A percentile compares a stretch with the other conserved stretches of the same genome.
These are phyloP conservation scores for Scaptomyza reducta DNA, from an alignment of 2,888 invertebrate species.

Conservation along the genomic window DNA sequence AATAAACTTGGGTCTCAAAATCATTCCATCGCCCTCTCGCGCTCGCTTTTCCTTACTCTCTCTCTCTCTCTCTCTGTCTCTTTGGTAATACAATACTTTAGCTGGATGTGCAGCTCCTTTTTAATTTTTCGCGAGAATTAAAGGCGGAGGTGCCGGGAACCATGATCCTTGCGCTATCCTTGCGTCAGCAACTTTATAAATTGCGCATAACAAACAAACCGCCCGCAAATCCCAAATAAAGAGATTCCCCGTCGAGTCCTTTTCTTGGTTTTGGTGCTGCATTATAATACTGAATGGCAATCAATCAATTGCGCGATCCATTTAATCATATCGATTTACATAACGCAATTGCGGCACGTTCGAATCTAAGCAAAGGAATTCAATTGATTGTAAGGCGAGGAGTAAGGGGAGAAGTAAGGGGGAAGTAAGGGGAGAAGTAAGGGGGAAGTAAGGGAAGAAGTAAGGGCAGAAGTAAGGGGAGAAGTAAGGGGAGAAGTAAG, in stretches of 20 bases:
- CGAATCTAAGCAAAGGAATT: constrained; percentile 20
- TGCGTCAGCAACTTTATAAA: constrained; percentile 83
- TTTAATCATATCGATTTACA: constrained; percentile 72
- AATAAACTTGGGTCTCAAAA: constrained; percentile 46
- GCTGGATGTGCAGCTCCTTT: constrained; percentile 56
- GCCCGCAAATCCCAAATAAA: constrained; percentile 65
- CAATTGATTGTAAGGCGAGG: constrained; percentile 19
- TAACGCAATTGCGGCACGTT: constrained; percentile 73
- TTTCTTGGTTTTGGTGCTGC: constrained; percentile 57
- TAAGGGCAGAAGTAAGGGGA: too few relatives aligned
- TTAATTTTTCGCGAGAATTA: constrained; percentile 77
- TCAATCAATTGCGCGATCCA: constrained; percentile 71
- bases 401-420: neutral
- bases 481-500: too few relatives aligned
- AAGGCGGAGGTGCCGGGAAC: constrained; percentile 68
- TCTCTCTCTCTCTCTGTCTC: neutral
- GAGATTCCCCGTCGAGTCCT: constrained; percentile 10
- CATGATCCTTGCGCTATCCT: constrained; percentile 51
- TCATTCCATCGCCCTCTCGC: constrained; percentile 8
- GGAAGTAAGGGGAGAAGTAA: too few relatives aligned
- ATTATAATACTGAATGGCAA: constrained; percentile 60
- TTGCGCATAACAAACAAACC: constrained; percentile 81
- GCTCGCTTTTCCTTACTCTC: neutral
- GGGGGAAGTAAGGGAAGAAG: too few relatives aligned
- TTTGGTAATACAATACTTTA: constrained; percentile 66